Conservation (phyloP, 2,113 vertebrate genomes). For the Circaetus cinerascens region DNA sequence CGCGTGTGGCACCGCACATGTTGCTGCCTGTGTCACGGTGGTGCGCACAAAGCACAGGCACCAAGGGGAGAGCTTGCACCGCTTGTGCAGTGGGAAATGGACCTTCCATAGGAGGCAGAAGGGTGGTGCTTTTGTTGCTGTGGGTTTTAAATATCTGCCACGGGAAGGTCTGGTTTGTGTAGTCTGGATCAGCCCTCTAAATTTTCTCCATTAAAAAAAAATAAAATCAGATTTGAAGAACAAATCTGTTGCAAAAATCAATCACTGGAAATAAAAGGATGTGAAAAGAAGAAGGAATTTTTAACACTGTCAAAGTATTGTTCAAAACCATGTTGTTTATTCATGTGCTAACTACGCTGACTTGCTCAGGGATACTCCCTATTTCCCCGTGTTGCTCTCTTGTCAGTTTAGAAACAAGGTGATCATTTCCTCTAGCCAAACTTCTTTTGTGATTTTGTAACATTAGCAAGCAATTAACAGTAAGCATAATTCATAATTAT, state of each 20-base stretch:
- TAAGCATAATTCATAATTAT: not conserved
- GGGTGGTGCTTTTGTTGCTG: not conserved
- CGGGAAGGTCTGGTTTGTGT: not conserved
- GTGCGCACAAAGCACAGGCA: not conserved
- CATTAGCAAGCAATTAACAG: not conserved
- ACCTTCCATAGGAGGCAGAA: not conserved
- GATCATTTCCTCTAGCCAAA: not conserved
- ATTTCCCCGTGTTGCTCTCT: not conserved
- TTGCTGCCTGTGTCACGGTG: not conserved
- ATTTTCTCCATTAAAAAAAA: not conserved
- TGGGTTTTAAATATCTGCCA: not conserved
- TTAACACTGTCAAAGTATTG: not conserved
- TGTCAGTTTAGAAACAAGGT: not conserved
- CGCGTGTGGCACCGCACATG: rapidly evolving
- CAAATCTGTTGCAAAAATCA: not conserved
- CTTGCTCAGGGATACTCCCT: not conserved
- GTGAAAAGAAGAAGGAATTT: not conserved
- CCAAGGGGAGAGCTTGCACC: not conserved
- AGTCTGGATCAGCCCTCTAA: not conserved
- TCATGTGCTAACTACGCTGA: not conserved
- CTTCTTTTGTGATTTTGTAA: not conserved
- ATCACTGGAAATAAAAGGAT: not conserved
- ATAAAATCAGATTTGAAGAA: not conserved
- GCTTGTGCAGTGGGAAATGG: not conserved
- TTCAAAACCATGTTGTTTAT: not conserved